Percentiles rank a stretch among this genome's conserved stretches.
Evolutionary conservation across 2,797 vertebrate species (phyloP).

Genomic region (Diplodus puntazzo): DNA sequence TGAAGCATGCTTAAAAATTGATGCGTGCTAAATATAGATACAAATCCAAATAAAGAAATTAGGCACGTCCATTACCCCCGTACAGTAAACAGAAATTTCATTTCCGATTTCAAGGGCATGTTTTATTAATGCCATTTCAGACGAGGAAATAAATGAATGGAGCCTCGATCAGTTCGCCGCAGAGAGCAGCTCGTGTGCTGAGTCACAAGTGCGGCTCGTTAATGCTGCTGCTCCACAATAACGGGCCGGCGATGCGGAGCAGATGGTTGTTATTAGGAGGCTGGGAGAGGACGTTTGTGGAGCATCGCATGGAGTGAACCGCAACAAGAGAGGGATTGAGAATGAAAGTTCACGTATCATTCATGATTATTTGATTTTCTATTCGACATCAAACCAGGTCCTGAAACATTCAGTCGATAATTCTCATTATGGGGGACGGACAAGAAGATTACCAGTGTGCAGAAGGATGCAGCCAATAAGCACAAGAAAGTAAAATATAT

Average conservation of each 20-base stretch:
- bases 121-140: slow-evolving; percentile 47
- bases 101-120: slow-evolving; percentile 40
- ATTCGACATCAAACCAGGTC: neutral
- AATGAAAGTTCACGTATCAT: neutral
- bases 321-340: neutral
- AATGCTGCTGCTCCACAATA: slow-evolving; percentile 40
- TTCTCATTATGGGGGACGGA: too few species aligned
- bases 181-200: slow-evolving; percentile 12
- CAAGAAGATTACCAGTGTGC: too few species aligned
- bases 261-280: slow-evolving; percentile 37
- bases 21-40: slow-evolving; percentile 53
- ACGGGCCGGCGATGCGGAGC: slow-evolving; percentile 5
- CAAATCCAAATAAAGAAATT: slow-evolving; percentile 40
- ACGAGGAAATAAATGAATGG: slow-evolving; percentile 53
- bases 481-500: too few species aligned
- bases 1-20: slow-evolving; percentile 30
- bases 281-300: slow-evolving; percentile 4
- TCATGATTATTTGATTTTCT: neutral
- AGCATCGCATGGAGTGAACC: neutral
- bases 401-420: too few species aligned
- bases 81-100: slow-evolving; percentile 44
- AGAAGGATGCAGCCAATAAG: too few species aligned
- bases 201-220: slow-evolving; percentile 20
- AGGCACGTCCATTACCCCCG: neutral
- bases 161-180: neutral